Evolutionary conservation across 2,888 invertebrate genomes (phyloP), one percentile per base, ranked within the genome.

Genomic region (Mythimna vitellina): DNA sequence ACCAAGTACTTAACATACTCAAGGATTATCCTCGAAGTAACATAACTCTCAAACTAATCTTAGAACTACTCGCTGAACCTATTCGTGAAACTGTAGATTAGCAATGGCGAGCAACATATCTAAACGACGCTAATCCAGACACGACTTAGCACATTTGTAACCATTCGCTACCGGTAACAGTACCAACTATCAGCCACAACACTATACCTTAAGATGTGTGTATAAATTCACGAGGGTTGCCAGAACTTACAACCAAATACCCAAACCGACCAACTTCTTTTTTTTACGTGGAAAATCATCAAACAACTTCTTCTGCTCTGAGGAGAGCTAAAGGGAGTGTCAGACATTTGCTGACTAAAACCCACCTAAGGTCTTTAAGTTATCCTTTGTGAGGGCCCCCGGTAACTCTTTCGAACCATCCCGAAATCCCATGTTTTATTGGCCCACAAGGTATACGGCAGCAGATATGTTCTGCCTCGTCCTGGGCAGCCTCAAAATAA

Each of bases 111-210:
- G n/a, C 42, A 70, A 64, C 66, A 49, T 61, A 56, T 58, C 49
- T 46, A 56, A 80, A 70, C 46, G 66, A 60, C 53, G 54, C 58
- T 58, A 69, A 76, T 73, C 68, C 58, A 76, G 65, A 51, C 53
- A 69, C 68, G 65, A 68, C 70, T 70, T 72, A 65, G 63, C 68
- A 73, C 69, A 84, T 81, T 81, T 69, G 65, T 29, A 46, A 69
- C 25, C 56, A 66, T 66, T 76, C 61, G 49, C 71, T 54, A 74
- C 64, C 53, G 65, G 56, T 70, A 82, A 67, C 65, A 73, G 75
- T 82, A 70, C 63, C 66, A 32, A 70, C 29, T 75, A 79, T 70
- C 66, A 76, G 62, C 68, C 32, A 63, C 65, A 63, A 61, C 57
- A 71, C 49, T 64, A 72, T 51, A 12, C 63, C 54, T 35, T 56